Evolutionary conservation across 1,140 invertebrate genomes (phyloP), one percentile per base, ranked within the genome.

Genomic region (Macrostomum lignano): DNA sequence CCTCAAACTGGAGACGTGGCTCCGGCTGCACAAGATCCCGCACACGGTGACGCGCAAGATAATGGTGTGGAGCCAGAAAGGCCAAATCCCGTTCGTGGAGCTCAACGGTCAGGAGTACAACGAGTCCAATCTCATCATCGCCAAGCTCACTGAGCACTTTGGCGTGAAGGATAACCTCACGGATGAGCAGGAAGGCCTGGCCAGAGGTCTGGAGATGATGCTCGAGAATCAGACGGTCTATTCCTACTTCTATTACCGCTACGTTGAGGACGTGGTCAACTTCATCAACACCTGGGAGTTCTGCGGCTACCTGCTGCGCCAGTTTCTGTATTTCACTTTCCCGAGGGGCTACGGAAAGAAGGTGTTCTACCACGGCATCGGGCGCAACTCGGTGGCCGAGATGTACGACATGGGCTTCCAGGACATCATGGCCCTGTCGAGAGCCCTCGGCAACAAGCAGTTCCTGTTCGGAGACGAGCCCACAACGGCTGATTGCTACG

Each of bases 91-190:
- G 0, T 63, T 59, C 58, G 60, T 63, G 21, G 47, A 46, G 5
- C 44, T 52, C 25, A 58, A 62, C 38, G 59, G 55, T 0, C 32
- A 48, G 25, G 38, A 47, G 5, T 36, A 62, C 2, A 49, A 47
- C 2, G 61, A 63, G 36, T 62, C 61, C 1, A 49, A 60, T 36
- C 43, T 61, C 23, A 47, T 51, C 30, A 47, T 63, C 5, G 51
- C 61, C 20, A n/a, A n/a, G n/a, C n/a, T n/a, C n/a, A n/a, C n/a
- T n/a, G n/a, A n/a, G n/a, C n/a, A n/a, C n/a, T n/a, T n/a, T n/a
- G n/a, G n/a, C n/a, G n/a, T n/a, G n/a, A n/a, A n/a, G n/a, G n/a
- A n/a, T n/a, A n/a, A 45, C 31, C 37, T 56, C 1, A 42, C 39
- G 17, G 36, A 35, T 2, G 34, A 39, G 9, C 38, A 52, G 9